Base-by-base conservation (phyloP, 2,888 invertebrate species). In the Crepidodera aurea region DNA sequence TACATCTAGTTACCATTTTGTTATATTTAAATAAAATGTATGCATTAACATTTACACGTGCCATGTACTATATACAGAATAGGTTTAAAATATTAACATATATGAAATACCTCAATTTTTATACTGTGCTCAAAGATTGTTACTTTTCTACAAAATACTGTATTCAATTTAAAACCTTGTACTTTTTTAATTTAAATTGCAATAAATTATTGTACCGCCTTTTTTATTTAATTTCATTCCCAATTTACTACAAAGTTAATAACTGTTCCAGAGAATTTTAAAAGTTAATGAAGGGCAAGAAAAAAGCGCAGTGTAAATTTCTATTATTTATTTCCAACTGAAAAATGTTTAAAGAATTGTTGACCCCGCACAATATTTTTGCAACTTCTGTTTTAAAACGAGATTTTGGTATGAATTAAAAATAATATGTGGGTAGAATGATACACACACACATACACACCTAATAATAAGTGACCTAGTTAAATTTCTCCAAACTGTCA, bases 61-160 rank as follows among this genome's bases (percentile, higher is more conserved):
- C 67, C 67, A 67, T 67, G 67, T 67, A 62, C 64, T 67, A 60
- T 63, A 60, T 62, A 62, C 60, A 65, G 58, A 60, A 65, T 65
- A 60, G 62, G 59, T 64, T 56, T 63, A 57, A 53, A 46, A 60
- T 60, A 65, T 40, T 57, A 60, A 60, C 34, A 42, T 62, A 61
- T 66, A 60, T 66, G 60, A 67, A 67, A 67, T 67, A 67, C 67
- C 67, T 67, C 67, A 67, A 63, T 53, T 67, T 65, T 65, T 65
- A 65, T 67, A 67, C 55, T 67, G 44, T 63, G 67, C 67, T 67
- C 67, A 67, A 64, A 65, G 60, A 67, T 65, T 63, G 58, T 62
- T 65, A 65, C 64, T 65, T 65, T 67, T 67, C 60, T 67, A 67
- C 58, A 55, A 66, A 63, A 59, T 51, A 60, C 63, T 60, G 58